Evolutionary conservation across 2,113 vertebrate genomes (phyloP), one percentile per base, ranked within the genome.

Genomic region (Halichoeres trimaculatus): DNA sequence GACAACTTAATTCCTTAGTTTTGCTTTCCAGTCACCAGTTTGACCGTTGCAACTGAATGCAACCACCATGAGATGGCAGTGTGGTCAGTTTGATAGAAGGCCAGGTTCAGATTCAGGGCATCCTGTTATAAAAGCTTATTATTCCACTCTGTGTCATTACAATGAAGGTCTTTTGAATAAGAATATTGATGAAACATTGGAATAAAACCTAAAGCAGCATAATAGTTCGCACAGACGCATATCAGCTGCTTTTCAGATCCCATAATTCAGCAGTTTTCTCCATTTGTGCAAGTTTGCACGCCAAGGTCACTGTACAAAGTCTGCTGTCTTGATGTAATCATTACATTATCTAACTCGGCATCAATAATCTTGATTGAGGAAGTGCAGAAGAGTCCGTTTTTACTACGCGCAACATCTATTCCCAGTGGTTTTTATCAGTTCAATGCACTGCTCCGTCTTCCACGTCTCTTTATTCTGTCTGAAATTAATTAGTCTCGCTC

Each of bases 401-500:
- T 72, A 73, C 70, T 64, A 54, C 36, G 65, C 11, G 45, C 34
- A 58, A 20, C 30, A 2, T 80, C 47, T 70, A n/a, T 56, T 88
- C 76, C 68, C 78, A 35, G 58, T 38, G 50, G 75, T 38, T 80
- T 78, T 67, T 76, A 80, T 83, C 73, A 74, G 77, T 75, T 47
- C 57, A 77, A 52, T 68, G 38, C 65, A 58, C 54, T 70, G 30
- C 51, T 69, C 67, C 10, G n/a, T 78, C 68, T 71, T 48, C 45
- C 22, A 2, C 43, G 80, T 63, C 52, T 76, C 70, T 80, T 55
- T 63, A 73, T 88, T 56, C 78, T 83, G 76, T 20, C 78, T 53
- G 67, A 87, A 89, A 90, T 86, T 83, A 90, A 91, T 89, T 87
- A 90, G 84, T 89, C 71, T 87, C 64, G 76, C 88, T 90, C 87